phyloP scores from a whole-genome alignment of 2,797 vertebrate genomes.

The Cyclopterus lumpus region DNA sequence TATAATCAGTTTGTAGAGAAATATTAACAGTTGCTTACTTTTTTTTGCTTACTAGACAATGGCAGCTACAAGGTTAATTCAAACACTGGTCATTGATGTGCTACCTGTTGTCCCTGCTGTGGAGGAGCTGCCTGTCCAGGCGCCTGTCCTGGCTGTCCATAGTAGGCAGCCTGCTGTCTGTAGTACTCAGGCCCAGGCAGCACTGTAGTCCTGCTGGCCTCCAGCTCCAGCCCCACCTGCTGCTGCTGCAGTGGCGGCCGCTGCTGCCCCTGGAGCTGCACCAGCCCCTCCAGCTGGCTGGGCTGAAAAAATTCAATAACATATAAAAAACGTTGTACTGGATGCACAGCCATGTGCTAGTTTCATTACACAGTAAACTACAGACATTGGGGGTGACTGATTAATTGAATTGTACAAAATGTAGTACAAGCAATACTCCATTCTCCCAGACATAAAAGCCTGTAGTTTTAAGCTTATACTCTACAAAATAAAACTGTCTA shows the following conservation, averaged over 20 bases:
- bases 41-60: not conserved
- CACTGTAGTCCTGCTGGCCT: constrained; percentile 93
- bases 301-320: constrained; percentile 56
- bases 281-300: constrained; percentile 74
- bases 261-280: constrained; percentile 57
- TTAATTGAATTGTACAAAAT: not conserved
- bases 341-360: not conserved
- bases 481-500: not conserved
- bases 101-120: constrained; percentile 86
- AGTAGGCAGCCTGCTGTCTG: constrained; percentile 89
- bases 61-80: not conserved
- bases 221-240: constrained; percentile 70
- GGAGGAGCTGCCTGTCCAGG: constrained; percentile 78
- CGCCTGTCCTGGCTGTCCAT: constrained; percentile 82
- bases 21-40: not conserved
- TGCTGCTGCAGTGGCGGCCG: constrained; percentile 52
- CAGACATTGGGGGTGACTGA: not conserved
- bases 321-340: not conserved
- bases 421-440: not conserved
- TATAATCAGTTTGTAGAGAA: not conserved
- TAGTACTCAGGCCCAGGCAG: constrained; percentile 97
- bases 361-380: not conserved
- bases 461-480: not conserved
- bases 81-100: not conserved
- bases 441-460: not conserved